phyloP scores from a whole-genome alignment of 2,797 vertebrate genomes.

The Enteromius anoplus region DNA sequence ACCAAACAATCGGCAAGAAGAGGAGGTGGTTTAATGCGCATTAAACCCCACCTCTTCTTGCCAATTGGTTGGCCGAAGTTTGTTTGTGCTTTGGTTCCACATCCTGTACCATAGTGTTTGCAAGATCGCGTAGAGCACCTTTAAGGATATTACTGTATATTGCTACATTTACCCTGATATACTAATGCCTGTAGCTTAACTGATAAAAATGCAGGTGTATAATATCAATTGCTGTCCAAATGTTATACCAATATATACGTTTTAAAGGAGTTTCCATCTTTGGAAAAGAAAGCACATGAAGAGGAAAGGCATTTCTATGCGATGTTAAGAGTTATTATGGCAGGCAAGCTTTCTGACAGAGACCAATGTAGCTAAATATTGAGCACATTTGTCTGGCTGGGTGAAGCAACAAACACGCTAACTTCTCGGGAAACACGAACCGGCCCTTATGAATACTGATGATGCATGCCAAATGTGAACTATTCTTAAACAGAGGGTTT shows the following conservation, averaged over 20 bases:
- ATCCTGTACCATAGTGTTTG: too few species aligned
- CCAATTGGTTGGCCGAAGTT: too few species aligned
- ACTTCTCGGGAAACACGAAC: constrained; percentile 15
- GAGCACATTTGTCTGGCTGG: constrained; percentile 29
- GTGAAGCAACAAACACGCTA: constrained; percentile 22
- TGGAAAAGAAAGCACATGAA: background rate
- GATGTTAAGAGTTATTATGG: background rate
- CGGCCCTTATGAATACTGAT: constrained; percentile 20
- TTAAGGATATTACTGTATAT: background rate
- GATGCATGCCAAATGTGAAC: constrained; percentile 28
- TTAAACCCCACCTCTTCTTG: too few species aligned
- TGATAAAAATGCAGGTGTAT: background rate
- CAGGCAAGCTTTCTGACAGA: constrained; percentile 35
- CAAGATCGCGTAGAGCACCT: too few species aligned
- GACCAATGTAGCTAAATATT: constrained; percentile 45
- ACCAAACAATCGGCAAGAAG: too few species aligned
- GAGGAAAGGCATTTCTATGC: background rate
- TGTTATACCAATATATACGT: background rate
- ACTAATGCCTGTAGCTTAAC: constrained; percentile 4
- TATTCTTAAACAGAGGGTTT: constrained; percentile 33
- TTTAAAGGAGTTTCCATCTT: constrained; percentile 7
- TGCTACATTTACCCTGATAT: constrained; percentile 10
- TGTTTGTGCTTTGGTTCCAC: too few species aligned
- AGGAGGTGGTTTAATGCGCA: too few species aligned
- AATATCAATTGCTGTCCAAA: background rate